phyloP scores from a whole-genome alignment of 1,140 invertebrate species.

The Diuraphis noxia region DNA sequence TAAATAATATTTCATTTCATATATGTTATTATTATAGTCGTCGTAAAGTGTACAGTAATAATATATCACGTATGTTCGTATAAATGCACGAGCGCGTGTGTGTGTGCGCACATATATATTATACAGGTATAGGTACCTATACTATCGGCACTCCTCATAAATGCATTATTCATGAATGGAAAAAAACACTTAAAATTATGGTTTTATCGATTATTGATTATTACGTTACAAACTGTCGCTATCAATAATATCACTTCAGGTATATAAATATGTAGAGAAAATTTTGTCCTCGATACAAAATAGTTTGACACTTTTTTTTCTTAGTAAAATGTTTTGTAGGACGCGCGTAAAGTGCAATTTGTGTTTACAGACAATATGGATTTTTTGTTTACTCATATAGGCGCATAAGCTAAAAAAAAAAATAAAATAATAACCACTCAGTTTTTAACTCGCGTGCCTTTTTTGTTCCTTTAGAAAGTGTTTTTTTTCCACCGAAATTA shows the following conservation, averaged over 20 bases:
- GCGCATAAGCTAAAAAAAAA: background rate
- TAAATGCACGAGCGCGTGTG: too few species aligned
- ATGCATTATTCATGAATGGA: background rate
- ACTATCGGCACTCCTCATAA: background rate
- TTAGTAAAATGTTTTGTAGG: background rate
- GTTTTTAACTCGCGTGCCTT: background rate
- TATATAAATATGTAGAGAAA: background rate
- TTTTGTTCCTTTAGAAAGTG: background rate
- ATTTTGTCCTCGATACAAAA: background rate
- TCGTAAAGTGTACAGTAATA: background rate
- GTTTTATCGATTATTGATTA: background rate
- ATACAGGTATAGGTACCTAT: too few species aligned
- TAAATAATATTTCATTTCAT: constrained; percentile 8
- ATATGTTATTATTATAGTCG: background rate
- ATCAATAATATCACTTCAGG: background rate
- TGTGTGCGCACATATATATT: too few species aligned
- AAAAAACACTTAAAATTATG: background rate
- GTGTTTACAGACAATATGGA: background rate
- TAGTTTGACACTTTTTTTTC: background rate
- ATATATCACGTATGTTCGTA: background rate
- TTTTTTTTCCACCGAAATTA: background rate
- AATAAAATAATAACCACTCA: background rate
- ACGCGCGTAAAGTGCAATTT: background rate
- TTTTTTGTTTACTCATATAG: background rate
- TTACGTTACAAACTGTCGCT: background rate